phyloP scores from a whole-genome alignment of 2,113 vertebrate genomes.

The Pseudopipra pipra region DNA sequence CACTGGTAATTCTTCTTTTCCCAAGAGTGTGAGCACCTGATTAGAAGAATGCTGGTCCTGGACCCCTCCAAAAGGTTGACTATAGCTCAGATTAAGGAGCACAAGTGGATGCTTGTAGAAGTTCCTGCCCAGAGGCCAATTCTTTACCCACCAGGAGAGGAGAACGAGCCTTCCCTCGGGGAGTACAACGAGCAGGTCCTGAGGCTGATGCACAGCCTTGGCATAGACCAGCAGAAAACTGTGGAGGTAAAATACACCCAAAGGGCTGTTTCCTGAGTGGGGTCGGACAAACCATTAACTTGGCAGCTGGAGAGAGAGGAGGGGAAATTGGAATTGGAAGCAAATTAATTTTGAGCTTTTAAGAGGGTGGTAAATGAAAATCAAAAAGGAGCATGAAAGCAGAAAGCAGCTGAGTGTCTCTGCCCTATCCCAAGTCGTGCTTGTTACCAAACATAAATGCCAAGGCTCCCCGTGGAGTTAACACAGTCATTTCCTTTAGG shows the following conservation, averaged over 20 bases:
- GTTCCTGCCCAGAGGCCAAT: constrained; percentile 88
- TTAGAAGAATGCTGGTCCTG: constrained; percentile 94
- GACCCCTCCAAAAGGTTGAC: constrained; percentile 93
- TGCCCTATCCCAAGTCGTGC: background rate
- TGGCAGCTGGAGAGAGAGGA: background rate
- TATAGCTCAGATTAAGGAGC: constrained; percentile 95
- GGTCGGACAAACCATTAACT: background rate
- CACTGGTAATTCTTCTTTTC: background rate
- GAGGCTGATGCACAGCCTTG: constrained; percentile 96
- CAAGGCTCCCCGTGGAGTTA: background rate
- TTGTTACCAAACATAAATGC: background rate
- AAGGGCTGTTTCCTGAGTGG: background rate
- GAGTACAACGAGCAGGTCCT: constrained; percentile 96
- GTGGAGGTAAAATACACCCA: constrained; percentile 82
- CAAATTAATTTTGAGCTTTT: constrained; percentile 15
- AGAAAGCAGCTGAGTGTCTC: background rate
- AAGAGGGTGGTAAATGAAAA: background rate
- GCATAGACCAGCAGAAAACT: constrained; percentile 97
- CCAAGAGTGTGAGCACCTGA: constrained; percentile 93
- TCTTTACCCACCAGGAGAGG: constrained; percentile 84
- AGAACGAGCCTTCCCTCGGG: constrained; percentile 81
- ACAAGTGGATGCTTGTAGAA: constrained; percentile 96
- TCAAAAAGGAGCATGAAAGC: background rate
- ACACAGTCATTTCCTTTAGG: background rate
- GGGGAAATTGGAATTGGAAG: background rate